Base-by-base conservation (phyloP, 2,113 vertebrate genomes). In the Trogon surrucura region DNA sequence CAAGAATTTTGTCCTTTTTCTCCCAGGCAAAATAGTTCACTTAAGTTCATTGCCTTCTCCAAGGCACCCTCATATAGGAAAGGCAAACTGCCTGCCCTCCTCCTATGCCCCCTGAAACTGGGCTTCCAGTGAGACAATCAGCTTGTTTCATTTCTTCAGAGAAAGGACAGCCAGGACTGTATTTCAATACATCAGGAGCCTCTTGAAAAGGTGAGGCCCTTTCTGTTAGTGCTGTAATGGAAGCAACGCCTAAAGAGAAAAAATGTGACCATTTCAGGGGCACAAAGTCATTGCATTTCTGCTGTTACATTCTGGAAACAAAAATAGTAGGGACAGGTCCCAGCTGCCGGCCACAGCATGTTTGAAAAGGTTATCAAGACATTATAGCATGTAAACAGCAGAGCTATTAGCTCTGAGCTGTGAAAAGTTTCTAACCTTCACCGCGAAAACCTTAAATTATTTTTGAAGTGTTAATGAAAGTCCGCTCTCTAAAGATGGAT, bases 381-480 rank as follows among this genome's bases (percentile, higher is more conserved):
- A 97, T 97, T 97, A 97, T 97, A 97, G 96, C 96, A 97, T 97
- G 96, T 97, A 98, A 97, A 97, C 97, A 98, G 95, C 95, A 92
- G 94, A 97, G 97, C 96, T 97, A 98, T 98, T 97, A 97, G 97
- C 97, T 97, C 93, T 97, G 96, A 97, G 97, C 96, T 95, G 96
- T 97, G 97, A 97, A 97, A 98, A 97, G 97, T 97, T 97, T 97
- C 97, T 97, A 97, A 98, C 98, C 98, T 98, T 98, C 98, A 97
- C 97, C 45, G 79, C 67, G 21, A 97, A 98, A 97, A 97, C 97
- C 97, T 97, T 98, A 98, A 98, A 98, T 98, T 98, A 98, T 98
- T 97, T 98, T 97, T 98, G 97, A 98, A 98, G 97, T 97, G 98
- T 98, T 98, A 97, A 98, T 98, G 98, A 97, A 98, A 98, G 96